phyloP scores from a whole-genome alignment of 2,888 invertebrate genomes.

The Chaetogeoica ovagalla region DNA sequence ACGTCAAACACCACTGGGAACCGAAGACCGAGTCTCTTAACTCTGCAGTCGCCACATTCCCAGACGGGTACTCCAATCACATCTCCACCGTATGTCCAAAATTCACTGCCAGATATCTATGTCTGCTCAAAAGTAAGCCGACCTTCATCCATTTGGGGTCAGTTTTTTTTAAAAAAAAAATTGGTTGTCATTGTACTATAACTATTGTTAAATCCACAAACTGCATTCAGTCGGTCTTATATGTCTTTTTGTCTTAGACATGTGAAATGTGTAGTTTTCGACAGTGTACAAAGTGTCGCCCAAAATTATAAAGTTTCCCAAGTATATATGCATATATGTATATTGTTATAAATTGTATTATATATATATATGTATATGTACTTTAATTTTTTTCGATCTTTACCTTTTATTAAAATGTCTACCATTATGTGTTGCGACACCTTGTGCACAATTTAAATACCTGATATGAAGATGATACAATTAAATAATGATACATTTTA shows the following conservation, averaged over 20 bases:
- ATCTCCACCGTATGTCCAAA: slow-evolving; percentile 61
- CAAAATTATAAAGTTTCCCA: neutral
- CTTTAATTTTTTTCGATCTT: neutral
- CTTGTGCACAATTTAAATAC: neutral
- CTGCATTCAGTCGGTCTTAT: neutral
- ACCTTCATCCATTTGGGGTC: neutral
- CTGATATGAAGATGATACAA: neutral
- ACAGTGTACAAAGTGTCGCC: neutral
- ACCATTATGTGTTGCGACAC: neutral
- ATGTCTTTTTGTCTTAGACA: neutral
- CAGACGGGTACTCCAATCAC: slow-evolving; percentile 71
- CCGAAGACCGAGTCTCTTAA: slow-evolving; percentile 67
- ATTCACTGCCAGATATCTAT: slow-evolving; percentile 67
- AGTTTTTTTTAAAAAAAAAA: neutral
- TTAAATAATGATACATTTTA: neutral
- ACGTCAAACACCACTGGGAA: slow-evolving; percentile 59
- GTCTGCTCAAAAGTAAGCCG: slow-evolving; percentile 70
- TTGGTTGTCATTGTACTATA: neutral
- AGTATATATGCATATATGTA: neutral
- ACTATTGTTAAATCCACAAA: neutral
- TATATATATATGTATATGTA: neutral
- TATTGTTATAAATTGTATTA: neutral
- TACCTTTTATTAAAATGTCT: neutral
- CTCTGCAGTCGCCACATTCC: slow-evolving; percentile 66
- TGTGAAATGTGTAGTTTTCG: neutral